Conservation (phyloP, 2,888 invertebrate species). For the Drymonia ruficornis region DNA sequence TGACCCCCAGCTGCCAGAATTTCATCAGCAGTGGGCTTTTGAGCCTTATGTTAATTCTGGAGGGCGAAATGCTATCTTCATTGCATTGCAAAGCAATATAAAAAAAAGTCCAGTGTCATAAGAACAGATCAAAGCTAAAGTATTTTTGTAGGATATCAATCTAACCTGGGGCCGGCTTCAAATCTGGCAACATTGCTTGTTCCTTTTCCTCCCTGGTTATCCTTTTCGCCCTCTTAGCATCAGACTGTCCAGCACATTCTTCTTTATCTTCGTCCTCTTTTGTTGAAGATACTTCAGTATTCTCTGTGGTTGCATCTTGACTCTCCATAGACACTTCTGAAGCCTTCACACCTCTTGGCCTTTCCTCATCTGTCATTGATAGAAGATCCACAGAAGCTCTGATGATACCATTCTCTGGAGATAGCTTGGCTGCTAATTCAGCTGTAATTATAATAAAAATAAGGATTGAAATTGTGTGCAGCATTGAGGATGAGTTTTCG, state of each 20-base stretch:
- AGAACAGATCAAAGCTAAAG: no score
- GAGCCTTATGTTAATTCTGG: no score
- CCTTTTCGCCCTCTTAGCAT: conserved; percentile 68
- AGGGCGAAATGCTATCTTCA: no score
- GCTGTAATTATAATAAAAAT: conserved; percentile 45
- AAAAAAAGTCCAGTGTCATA: no score
- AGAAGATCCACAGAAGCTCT: conserved; percentile 92
- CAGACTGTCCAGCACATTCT: conserved; percentile 69
- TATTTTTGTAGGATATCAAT: background rate
- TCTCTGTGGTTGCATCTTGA: conserved; percentile 27
- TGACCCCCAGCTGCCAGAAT: no score
- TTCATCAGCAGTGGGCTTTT: no score
- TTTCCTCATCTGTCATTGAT: conserved; percentile 88
- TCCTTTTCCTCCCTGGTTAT: conserved; percentile 86
- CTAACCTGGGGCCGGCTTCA: conserved; percentile 88
- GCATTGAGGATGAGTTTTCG: no score
- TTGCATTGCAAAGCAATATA: no score
- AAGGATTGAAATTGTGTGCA: conserved; percentile 1
- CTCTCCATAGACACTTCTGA: conserved; percentile 45
- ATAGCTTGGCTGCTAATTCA: conserved; percentile 86
- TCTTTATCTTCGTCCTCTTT: conserved; percentile 46
- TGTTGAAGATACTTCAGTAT: conserved; percentile 34
- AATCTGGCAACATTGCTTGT: conserved; percentile 91
- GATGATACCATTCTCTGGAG: conserved; percentile 90
- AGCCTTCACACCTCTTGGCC: conserved; percentile 85